phyloP scores from a whole-genome alignment of 1,140 invertebrate genomes.

The Drusus annulatus region DNA sequence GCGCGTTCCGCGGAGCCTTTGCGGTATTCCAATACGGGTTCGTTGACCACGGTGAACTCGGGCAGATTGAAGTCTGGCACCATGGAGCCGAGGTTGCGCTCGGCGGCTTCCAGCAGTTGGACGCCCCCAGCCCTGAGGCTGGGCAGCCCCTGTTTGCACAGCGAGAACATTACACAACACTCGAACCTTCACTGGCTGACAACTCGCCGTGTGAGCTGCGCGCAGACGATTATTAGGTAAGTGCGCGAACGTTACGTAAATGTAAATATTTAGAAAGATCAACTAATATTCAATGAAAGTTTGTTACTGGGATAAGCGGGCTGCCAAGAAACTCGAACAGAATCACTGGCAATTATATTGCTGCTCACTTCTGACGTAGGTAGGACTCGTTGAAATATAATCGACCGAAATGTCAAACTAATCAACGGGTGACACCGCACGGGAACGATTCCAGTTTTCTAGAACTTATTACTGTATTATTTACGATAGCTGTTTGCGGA shows the following conservation, averaged over 20 bases:
- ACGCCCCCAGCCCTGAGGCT: slow-evolving; percentile 15
- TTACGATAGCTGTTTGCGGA: too few relatives aligned
- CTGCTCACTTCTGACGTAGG: slow-evolving; percentile 2
- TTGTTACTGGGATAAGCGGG: slow-evolving; percentile 19
- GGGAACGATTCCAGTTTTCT: too few relatives aligned
- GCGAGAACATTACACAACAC: slow-evolving; percentile 45
- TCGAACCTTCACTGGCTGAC: background rate
- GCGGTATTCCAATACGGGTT: slow-evolving; percentile 85
- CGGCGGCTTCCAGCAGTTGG: slow-evolving; percentile 43
- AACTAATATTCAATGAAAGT: slow-evolving; percentile 33
- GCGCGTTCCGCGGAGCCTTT: slow-evolving; percentile 87
- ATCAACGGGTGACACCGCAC: slow-evolving; percentile 11
- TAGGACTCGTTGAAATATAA: slow-evolving; percentile 31
- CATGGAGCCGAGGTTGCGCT: slow-evolving; percentile 74
- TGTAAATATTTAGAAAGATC: slow-evolving; percentile 12
- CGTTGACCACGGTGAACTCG: slow-evolving; percentile 85
- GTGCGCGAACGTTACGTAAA: slow-evolving; percentile 49
- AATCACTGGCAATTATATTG: background rate
- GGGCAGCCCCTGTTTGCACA: slow-evolving; percentile 44
- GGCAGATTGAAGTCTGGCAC: slow-evolving; percentile 75
- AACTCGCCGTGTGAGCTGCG: slow-evolving; percentile 18
- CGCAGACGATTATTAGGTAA: slow-evolving; percentile 63
- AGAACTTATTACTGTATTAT: too few relatives aligned
- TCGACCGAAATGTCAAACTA: slow-evolving; percentile 50
- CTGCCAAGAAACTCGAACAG: slow-evolving; percentile 38